phyloP scores from a whole-genome alignment of 1,140 invertebrate species.

The Drosophila lacertosa region DNA sequence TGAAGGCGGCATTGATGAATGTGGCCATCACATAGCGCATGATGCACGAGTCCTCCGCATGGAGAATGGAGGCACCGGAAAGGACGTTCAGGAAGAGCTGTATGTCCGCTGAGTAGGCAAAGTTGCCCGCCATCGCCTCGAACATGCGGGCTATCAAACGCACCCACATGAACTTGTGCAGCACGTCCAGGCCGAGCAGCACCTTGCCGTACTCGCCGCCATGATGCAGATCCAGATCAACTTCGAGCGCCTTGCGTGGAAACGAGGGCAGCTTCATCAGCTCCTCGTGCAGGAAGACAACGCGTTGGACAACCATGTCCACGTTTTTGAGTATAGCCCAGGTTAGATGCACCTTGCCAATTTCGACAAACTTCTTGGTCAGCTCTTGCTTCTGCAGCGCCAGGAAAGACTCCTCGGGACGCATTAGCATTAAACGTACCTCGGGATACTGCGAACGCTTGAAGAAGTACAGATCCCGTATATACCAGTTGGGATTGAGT shows the following conservation, averaged over 20 bases:
- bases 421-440: slow-evolving; percentile 96
- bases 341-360: slow-evolving; percentile 95
- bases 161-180: slow-evolving; percentile 99
- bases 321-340: slow-evolving; percentile 96
- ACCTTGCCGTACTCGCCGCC: slow-evolving; percentile 96
- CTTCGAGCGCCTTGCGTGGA: slow-evolving; percentile 98
- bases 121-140: slow-evolving; percentile 99
- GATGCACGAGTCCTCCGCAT: slow-evolving; percentile 98
- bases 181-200: slow-evolving; percentile 95
- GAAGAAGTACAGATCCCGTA: slow-evolving; percentile 99
- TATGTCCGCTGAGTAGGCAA: slow-evolving; percentile 98
- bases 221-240: slow-evolving; percentile 96
- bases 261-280: slow-evolving; percentile 99
- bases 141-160: slow-evolving; percentile 98
- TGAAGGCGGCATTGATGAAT: slow-evolving; percentile 98
- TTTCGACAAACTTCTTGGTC: slow-evolving; percentile 97
- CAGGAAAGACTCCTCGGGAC: slow-evolving; percentile 94
- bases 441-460: slow-evolving; percentile 99
- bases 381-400: slow-evolving; percentile 97
- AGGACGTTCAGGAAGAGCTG: slow-evolving; percentile 99
- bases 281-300: slow-evolving; percentile 99
- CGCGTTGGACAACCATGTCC: slow-evolving; percentile 96
- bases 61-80: slow-evolving; percentile 97
- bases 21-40: slow-evolving; percentile 97
- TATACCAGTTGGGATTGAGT: slow-evolving; percentile 94